Conservation (phyloP, 2,113 vertebrate species). For the Rana temporaria region DNA sequence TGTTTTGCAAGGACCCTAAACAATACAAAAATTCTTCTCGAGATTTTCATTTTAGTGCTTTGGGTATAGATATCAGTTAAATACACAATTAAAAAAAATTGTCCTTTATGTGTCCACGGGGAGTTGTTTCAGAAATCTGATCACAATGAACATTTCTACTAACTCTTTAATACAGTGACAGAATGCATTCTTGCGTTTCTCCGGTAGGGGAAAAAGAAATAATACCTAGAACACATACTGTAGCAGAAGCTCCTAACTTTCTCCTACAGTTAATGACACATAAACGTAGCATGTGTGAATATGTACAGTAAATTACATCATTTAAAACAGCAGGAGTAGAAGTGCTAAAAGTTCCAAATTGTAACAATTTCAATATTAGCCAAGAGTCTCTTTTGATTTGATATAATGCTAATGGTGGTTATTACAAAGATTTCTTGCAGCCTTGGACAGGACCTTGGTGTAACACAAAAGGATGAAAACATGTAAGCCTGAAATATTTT, state of each 20-base stretch:
- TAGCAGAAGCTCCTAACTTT: slow-evolving; percentile 49
- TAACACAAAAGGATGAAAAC: slow-evolving; percentile 65
- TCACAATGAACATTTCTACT: slow-evolving; percentile 35
- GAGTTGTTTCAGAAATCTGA: slow-evolving; percentile 44
- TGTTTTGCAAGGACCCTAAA: slow-evolving; percentile 38
- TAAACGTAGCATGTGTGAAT: slow-evolving; percentile 60
- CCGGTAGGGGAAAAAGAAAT: slow-evolving; percentile 14
- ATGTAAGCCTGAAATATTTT: slow-evolving; percentile 55
- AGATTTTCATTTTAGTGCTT: slow-evolving; percentile 26
- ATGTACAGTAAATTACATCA: slow-evolving; percentile 56
- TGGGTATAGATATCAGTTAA: slow-evolving; percentile 37
- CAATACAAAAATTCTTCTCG: slow-evolving; percentile 16
- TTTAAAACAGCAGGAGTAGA: slow-evolving; percentile 54
- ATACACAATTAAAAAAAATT: slow-evolving; percentile 28
- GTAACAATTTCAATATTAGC: slow-evolving; percentile 61
- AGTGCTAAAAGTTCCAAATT: slow-evolving; percentile 58
- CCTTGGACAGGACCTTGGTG: slow-evolving; percentile 50
- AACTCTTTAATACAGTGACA: slow-evolving; percentile 51
- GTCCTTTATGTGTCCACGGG: slow-evolving; percentile 30
- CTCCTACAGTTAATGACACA: slow-evolving; percentile 49
- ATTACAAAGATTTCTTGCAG: slow-evolving; percentile 57
- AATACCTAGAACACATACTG: slow-evolving; percentile 30
- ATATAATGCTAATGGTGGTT: slow-evolving; percentile 59
- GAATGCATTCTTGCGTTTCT: slow-evolving; percentile 40
- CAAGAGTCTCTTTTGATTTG: slow-evolving; percentile 67